Percentiles rank a stretch among this genome's conserved stretches.
phyloP scores from a whole-genome alignment of 2,113 vertebrate species.

The Drymodes brunneopygia region DNA sequence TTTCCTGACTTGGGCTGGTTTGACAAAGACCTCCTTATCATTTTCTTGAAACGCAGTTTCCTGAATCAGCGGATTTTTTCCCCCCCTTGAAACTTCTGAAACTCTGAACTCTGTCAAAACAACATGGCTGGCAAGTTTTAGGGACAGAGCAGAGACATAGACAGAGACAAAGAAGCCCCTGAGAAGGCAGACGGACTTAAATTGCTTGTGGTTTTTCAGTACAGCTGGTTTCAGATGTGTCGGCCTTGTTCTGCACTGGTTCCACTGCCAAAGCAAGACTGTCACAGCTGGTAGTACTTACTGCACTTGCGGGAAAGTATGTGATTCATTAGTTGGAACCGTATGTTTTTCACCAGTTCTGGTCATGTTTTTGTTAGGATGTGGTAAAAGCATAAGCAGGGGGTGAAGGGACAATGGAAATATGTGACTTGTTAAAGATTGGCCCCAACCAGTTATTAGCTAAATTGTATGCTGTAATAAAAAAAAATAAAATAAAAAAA shows the following conservation, averaged over 20 bases:
- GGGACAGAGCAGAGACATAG: conserved; percentile 79
- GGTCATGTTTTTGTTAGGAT: conserved; percentile 99
- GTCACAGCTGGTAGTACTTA: conserved; percentile 99
- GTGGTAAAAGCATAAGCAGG: conserved; percentile 99
- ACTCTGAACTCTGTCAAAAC: conserved; percentile 88
- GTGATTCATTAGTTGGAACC: conserved; percentile 98
- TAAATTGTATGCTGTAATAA: conserved; percentile 79
- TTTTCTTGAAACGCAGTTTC: conserved; percentile 64
- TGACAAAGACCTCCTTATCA: conserved; percentile 63
- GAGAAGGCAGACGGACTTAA: conserved; percentile 90
- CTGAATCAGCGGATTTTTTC: conserved; percentile 80
- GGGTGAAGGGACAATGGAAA: conserved; percentile 84
- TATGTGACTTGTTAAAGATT: conserved; percentile 91
- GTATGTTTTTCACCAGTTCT: conserved; percentile 96
- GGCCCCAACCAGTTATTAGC: conserved; percentile 85
- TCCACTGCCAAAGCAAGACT: conserved; percentile 87
- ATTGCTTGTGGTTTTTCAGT: conserved; percentile 89
- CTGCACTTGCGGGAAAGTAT: conserved; percentile 93
- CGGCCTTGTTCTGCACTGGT: conserved; percentile 75
- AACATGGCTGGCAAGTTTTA: conserved; percentile 86
- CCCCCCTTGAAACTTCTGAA: conserved; percentile 80
- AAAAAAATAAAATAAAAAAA: not conserved
- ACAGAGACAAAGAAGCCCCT: conserved; percentile 88
- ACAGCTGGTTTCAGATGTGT: conserved; percentile 95
- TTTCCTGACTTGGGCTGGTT: conserved; percentile 12